A percentile compares a stretch with the other conserved stretches of the same genome.
phyloP scores from a whole-genome alignment of 2,888 invertebrate genomes.

The Notocelia uddmanniana region DNA sequence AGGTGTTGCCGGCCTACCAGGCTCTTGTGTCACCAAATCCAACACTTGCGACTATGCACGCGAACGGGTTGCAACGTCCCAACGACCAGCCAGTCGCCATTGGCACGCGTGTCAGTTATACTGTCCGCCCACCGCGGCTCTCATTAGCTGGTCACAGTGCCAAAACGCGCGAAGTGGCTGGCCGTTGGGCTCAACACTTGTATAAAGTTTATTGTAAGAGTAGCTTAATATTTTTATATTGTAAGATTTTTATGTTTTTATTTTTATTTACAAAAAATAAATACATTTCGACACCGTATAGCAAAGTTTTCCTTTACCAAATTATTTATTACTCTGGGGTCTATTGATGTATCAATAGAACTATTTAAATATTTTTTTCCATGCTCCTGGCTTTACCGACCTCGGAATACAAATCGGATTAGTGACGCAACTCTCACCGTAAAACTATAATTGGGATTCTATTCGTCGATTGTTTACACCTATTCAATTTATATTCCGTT shows the following conservation, averaged over 20 bases:
- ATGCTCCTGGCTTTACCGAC: background rate
- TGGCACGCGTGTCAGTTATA: conserved; percentile 49
- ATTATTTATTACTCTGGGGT: background rate
- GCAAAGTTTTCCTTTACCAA: background rate
- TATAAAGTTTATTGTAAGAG: conserved; percentile 82
- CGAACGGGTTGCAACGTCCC: conserved; percentile 73
- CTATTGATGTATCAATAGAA: background rate
- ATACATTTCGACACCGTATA: conserved; percentile 85
- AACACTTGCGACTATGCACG: conserved; percentile 84
- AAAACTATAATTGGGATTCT: conserved; percentile 41
- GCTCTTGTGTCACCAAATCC: conserved; percentile 64
- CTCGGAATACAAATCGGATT: conserved; percentile 33
- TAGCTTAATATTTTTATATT: conserved; percentile 74
- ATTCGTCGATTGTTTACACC: conserved; percentile 38
- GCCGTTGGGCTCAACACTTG: conserved; percentile 77
- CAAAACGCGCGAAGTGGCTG: conserved; percentile 72
- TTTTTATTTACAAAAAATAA: conserved; percentile 79
- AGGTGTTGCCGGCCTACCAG: conserved; percentile 74
- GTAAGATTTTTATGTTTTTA: conserved; percentile 79
- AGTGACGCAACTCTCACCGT: conserved; percentile 32
- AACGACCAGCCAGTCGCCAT: conserved; percentile 76
- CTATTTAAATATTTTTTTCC: background rate
- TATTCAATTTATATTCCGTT: conserved; percentile 43
- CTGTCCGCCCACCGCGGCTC: conserved; percentile 25
- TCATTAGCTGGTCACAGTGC: conserved; percentile 38